phyloP scores from a whole-genome alignment of 2,888 invertebrate species.

The Netelia fuscicornis region DNA sequence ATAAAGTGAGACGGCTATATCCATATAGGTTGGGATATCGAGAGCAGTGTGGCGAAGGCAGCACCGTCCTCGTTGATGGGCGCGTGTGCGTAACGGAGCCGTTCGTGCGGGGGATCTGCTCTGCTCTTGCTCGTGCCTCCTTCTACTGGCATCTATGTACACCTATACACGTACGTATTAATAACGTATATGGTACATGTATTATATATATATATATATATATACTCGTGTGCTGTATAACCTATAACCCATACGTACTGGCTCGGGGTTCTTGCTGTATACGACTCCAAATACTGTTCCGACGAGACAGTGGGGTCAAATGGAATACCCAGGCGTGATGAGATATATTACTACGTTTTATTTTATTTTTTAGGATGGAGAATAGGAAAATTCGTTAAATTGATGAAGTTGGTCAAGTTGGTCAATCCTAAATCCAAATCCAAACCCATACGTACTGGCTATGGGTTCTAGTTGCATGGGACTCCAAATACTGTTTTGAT shows the following conservation, averaged over 20 bases:
- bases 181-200: neutral
- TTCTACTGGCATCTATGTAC: neutral
- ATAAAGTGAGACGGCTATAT: conserved; percentile 32
- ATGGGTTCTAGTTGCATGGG: neutral
- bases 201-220: no score
- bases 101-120: conserved; percentile 68
- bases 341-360: no score
- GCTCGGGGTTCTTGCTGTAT: no score
- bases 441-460: neutral
- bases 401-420: no score
- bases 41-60: conserved; percentile 66
- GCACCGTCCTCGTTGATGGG: conserved; percentile 66
- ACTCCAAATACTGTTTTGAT: neutral
- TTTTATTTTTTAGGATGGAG: no score
- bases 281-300: neutral
- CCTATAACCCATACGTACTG: neutral
- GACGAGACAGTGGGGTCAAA: conserved; percentile 34
- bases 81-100: conserved; percentile 71
- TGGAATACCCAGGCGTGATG: neutral
- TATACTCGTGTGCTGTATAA: neutral
- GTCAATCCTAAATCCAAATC: no score
- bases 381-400: no score
- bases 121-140: conserved; percentile 39
- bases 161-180: conserved; percentile 14
- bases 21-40: conserved; percentile 45